Evolutionary conservation across 2,888 invertebrate genomes (phyloP).

Genomic region (Pterostichus niger): DNA sequence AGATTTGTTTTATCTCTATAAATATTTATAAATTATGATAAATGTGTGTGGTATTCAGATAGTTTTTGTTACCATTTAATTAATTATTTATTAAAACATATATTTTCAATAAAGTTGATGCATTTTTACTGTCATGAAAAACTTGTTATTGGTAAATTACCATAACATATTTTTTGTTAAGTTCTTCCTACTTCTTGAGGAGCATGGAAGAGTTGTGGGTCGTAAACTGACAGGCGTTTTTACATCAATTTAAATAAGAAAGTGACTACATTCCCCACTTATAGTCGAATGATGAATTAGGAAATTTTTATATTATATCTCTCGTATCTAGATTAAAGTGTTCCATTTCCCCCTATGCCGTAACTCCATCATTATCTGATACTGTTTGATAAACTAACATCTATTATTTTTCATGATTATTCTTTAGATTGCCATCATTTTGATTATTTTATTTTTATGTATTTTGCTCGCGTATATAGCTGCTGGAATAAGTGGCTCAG

Average conservation of each 20-base stretch:
- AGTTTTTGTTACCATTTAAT: conserved; percentile 15
- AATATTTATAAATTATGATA: conserved; percentile 46
- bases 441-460: no score
- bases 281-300: no score
- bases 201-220: conserved; percentile 15
- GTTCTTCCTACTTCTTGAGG: neutral
- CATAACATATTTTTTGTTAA: conserved; percentile 26
- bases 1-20: conserved; percentile 30
- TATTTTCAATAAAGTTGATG: conserved; percentile 13
- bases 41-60: conserved; percentile 26
- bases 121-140: conserved; percentile 18
- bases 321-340: neutral
- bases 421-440: no score
- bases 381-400: no score
- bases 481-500: no score
- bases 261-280: no score
- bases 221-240: neutral
- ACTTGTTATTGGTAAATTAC: conserved; percentile 26
- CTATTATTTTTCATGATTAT: no score
- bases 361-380: no score
- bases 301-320: neutral
- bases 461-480: no score
- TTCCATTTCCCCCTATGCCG: no score
- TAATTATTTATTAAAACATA: conserved; percentile 36
- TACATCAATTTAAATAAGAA: no score